Evolutionary conservation across 1,140 invertebrate genomes (phyloP), one percentile per base, ranked within the genome.

Genomic region (Cydia pomonella): DNA sequence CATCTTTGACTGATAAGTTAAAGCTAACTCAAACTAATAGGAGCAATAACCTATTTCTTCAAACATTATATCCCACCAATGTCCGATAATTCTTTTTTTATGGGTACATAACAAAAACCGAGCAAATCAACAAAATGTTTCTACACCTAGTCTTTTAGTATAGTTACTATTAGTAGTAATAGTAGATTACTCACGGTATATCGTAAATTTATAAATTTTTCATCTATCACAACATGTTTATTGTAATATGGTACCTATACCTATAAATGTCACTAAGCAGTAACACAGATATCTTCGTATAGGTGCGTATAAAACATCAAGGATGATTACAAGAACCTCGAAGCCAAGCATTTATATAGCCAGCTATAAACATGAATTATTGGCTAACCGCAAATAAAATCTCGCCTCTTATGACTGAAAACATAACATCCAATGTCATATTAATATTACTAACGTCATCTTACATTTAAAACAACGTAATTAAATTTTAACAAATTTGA

Each of bases 351-450:
- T 69, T 69, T 69, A 69, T 69, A 69, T 69, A 18, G 64, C 64
- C 27, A 69, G 76, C 79, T 79, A 87, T 88, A 87, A 88, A 86
- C 73, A 77, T 77, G 72, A 79, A 83, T 87, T 87, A 88, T 78
- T 81, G 87, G 74, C 82, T 84, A 88, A 91, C 89, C 87, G 87
- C 89, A 91, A 89, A 88, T 91, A 89, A 88, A 86, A 77, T 81
- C 75, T 81, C 74, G 76, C 80, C 83, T 82, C 80, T 82, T 77
- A 76, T 18, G 73, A 23, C 38, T 25, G 53, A 74, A 74, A 74
- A 63, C 18, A 74, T 64, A n/a, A 41, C 38, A 41, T n/a, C 71
- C 64, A 69, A 69, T 69, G 64, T n/a, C 64, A 33, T 69, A 33
- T 69, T 33, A 29, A 33, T 69, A 33, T 38, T 33, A 29, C 63